phyloP scores from a whole-genome alignment of 2,113 vertebrate genomes.

The Pollachius pollachius region DNA sequence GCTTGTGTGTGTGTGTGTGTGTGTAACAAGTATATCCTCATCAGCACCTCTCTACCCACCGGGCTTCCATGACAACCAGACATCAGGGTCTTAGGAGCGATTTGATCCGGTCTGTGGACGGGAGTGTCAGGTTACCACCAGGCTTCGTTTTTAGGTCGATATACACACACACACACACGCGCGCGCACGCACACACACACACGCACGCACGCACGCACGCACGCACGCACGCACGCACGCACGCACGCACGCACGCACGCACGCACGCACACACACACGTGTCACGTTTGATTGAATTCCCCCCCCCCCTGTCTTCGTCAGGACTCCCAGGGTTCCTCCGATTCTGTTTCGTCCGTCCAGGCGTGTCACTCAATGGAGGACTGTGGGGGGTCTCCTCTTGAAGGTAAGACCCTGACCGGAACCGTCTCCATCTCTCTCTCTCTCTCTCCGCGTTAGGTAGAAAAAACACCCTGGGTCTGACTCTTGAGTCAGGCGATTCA shows the following conservation, averaged over 20 bases:
- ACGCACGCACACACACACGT: no score
- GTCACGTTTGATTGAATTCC: no score
- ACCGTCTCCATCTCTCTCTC: not conserved
- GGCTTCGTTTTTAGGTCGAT: conserved; percentile 45
- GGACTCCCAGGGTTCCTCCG: conserved; percentile 91
- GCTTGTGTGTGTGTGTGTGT: no score
- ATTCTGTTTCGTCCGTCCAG: conserved; percentile 90
- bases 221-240: no score
- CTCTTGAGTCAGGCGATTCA: no score
- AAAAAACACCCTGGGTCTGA: no score
- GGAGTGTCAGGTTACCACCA: conserved; percentile 53
- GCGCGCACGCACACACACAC: no score
- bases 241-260: no score
- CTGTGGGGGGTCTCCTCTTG: conserved; percentile 76
- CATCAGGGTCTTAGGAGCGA: conserved; percentile 25
- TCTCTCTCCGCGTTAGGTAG: not conserved
- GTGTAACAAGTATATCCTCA: no score
- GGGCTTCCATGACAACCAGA: conserved; percentile 66
- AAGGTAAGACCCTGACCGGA: conserved; percentile 70
- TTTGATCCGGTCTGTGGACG: not conserved
- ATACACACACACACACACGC: not conserved
- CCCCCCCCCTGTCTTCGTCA: conserved; percentile 53
- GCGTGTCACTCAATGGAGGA: conserved; percentile 90
- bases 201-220: no score
- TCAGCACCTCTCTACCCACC: not conserved